Conservation (phyloP, 1,140 invertebrate species). For the Orchestia grillus region DNA sequence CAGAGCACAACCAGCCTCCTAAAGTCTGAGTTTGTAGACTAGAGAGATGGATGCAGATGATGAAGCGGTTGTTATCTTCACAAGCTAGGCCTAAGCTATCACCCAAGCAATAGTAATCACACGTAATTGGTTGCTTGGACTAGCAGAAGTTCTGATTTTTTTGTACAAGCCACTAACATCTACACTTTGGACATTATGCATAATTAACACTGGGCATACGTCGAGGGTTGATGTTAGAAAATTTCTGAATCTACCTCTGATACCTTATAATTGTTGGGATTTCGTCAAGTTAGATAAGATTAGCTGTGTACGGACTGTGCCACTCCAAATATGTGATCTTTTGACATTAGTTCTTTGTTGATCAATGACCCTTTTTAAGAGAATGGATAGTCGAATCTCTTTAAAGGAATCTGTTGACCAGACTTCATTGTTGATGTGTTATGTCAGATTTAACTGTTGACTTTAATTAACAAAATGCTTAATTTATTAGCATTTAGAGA, state of each 20-base stretch:
- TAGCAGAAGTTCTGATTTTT: not conserved
- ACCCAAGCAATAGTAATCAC: not conserved
- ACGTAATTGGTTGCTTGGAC: not conserved
- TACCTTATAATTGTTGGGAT: not conserved
- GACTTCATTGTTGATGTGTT: not conserved
- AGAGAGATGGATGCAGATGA: not conserved
- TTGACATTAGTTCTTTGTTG: not conserved
- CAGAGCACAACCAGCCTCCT: not conserved
- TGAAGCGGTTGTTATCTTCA: not conserved
- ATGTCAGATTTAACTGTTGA: not conserved
- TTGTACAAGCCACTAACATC: not conserved
- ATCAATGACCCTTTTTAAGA: not conserved
- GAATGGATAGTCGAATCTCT: not conserved
- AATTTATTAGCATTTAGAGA: not conserved
- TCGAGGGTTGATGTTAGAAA: not conserved
- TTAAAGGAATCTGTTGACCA: conserved; percentile 12
- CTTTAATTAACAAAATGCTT: not conserved
- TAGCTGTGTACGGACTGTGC: not conserved
- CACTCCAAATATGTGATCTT: not conserved
- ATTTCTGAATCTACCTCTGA: not conserved
- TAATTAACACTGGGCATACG: not conserved
- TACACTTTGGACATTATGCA: not conserved
- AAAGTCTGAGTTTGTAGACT: not conserved
- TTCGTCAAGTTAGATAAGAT: not conserved
- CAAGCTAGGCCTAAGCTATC: not conserved